These are phyloP conservation scores for Furcula furcula DNA, from an alignment of 2,888 invertebrate species.

Conservation along the genomic window DNA sequence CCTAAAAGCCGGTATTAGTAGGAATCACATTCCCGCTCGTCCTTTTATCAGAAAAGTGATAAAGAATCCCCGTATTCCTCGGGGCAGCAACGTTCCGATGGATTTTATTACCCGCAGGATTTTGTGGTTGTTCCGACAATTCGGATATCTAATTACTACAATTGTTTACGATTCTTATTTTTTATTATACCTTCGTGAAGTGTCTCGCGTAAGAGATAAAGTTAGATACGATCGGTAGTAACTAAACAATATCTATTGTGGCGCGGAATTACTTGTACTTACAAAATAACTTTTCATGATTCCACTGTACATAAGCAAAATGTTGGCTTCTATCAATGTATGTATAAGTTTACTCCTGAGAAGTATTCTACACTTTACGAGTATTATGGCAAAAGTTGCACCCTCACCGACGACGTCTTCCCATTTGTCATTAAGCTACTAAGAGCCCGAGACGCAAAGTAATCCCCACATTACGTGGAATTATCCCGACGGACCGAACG, in stretches of 20 bases:
- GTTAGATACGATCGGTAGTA: no score
- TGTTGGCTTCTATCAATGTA: background rate
- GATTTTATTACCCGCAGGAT: conserved; percentile 36
- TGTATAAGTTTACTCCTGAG: conserved; percentile 33
- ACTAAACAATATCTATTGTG: no score
- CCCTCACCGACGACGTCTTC: conserved; percentile 40
- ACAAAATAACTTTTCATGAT: no score
- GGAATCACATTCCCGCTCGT: conserved; percentile 44
- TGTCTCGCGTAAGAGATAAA: no score
- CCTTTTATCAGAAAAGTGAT: conserved; percentile 45
- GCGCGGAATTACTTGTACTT: no score
- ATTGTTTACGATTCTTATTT: conserved; percentile 11
- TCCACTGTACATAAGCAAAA: no score
- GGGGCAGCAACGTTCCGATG: conserved; percentile 34
- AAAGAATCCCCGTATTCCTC: conserved; percentile 41
- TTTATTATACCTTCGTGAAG: no score
- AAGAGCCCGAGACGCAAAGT: conserved; percentile 39
- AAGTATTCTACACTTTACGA: conserved; percentile 38
- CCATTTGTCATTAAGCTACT: conserved; percentile 55
- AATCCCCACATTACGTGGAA: conserved; percentile 61
- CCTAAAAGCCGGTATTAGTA: conserved; percentile 55
- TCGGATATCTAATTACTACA: conserved; percentile 9
- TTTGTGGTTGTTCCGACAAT: conserved; percentile 17
- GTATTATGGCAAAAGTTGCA: conserved; percentile 40
- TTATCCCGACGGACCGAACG: conserved; percentile 49